phyloP scores from a whole-genome alignment of 2,888 invertebrate genomes.

The Gryllus longicercus region DNA sequence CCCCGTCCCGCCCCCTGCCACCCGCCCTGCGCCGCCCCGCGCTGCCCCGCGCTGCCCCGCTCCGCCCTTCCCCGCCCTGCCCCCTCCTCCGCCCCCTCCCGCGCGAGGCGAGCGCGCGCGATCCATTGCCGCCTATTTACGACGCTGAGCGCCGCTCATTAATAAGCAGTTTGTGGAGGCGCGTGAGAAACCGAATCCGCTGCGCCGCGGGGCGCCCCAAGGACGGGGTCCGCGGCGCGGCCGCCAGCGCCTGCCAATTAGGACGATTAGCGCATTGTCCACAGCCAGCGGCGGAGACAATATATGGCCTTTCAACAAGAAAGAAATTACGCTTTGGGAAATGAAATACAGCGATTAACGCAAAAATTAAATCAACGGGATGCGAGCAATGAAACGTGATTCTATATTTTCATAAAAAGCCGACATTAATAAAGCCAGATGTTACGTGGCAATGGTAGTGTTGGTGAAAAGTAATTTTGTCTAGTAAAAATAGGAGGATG shows the following conservation, averaged over 20 bases:
- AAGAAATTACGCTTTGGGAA: no score
- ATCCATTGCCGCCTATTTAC: constrained; percentile 17
- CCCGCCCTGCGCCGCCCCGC: background rate
- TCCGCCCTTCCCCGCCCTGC: background rate
- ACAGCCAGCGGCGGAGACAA: no score
- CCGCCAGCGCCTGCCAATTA: background rate
- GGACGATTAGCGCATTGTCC: no score
- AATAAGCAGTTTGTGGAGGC: constrained; percentile 8
- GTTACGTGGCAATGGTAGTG: no score
- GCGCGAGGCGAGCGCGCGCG: background rate
- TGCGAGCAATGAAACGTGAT: no score
- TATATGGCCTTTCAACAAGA: no score
- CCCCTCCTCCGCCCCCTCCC: background rate
- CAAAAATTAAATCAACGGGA: no score
- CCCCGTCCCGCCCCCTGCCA: background rate
- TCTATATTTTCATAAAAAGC: no score
- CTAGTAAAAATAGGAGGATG: no score
- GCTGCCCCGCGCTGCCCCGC: background rate
- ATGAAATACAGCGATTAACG: no score
- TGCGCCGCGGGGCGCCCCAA: background rate
- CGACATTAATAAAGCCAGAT: no score
- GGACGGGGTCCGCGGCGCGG: background rate
- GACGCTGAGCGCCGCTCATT: background rate
- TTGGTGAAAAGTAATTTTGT: no score
- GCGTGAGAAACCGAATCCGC: background rate